Conservation (phyloP, 2,888 invertebrate genomes). For the Caenorhabditis zanzibari region DNA sequence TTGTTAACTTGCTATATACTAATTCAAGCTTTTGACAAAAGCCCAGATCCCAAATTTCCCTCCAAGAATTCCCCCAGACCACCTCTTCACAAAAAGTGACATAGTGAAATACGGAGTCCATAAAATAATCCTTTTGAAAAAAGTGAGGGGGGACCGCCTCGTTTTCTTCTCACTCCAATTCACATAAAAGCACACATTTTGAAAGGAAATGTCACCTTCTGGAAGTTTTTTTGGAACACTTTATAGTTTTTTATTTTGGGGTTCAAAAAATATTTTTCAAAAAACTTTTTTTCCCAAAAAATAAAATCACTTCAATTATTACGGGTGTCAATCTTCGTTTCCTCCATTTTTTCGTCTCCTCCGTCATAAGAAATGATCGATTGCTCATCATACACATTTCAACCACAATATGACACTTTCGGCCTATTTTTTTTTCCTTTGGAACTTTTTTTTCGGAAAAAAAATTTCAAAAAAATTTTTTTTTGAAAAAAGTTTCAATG, state of each 20-base stretch:
- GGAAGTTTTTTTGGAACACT: slow-evolving; percentile 17
- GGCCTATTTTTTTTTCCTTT: slow-evolving; percentile 6
- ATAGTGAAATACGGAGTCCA: slow-evolving; percentile 41
- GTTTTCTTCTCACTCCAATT: slow-evolving; percentile 9
- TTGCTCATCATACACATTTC: slow-evolving; percentile 20
- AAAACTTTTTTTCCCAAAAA: slow-evolving; percentile 11
- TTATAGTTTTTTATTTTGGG: neutral
- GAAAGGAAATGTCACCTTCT: slow-evolving; percentile 14
- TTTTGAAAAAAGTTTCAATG: no score
- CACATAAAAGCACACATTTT: slow-evolving; percentile 37
- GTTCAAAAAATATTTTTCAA: no score
- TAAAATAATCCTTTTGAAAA: slow-evolving; percentile 36
- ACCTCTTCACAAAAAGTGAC: neutral
- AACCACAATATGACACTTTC: slow-evolving; percentile 37
- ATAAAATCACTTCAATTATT: slow-evolving; percentile 23
- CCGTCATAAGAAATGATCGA: slow-evolving; percentile 18
- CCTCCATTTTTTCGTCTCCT: neutral
- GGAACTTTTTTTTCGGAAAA: no score
- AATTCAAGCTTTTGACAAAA: no score
- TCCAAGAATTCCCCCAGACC: neutral
- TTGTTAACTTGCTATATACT: no score
- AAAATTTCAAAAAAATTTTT: no score
- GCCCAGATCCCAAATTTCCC: no score
- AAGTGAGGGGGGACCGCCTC: neutral
- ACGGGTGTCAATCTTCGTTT: slow-evolving; percentile 33